Evolutionary conservation across 2,113 vertebrate genomes (phyloP).

Genomic region (Pavo muticus): DNA sequence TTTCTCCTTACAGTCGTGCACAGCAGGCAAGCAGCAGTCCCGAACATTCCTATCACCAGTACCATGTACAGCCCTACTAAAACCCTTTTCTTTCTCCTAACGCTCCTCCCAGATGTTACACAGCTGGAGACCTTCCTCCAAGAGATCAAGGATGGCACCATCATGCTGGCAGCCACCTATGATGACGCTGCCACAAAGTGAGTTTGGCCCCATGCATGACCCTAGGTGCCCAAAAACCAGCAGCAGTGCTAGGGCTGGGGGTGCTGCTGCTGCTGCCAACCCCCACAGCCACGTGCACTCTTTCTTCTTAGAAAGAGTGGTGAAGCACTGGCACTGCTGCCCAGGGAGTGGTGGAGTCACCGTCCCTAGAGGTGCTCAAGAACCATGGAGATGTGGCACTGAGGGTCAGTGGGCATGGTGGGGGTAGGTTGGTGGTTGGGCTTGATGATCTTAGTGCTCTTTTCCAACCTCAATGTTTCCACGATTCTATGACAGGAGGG

Average conservation of each 20-base stretch:
- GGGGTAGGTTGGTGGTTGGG: too few species aligned
- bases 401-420: too few species aligned
- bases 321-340: too few species aligned
- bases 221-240: neutral
- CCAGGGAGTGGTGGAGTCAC: too few species aligned
- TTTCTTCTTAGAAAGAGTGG: too few species aligned
- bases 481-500: neutral
- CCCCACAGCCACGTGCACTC: neutral
- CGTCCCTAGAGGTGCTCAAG: too few species aligned
- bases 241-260: neutral
- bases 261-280: neutral
- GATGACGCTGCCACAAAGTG: slow-evolving; percentile 86
- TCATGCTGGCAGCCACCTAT: slow-evolving; percentile 85
- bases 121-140: slow-evolving; percentile 78
- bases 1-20: rapidly evolving
- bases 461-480: too few species aligned
- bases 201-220: slow-evolving; percentile 31
- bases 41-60: neutral
- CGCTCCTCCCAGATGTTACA: slow-evolving; percentile 54
- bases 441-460: too few species aligned
- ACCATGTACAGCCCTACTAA: neutral
- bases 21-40: neutral
- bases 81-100: neutral
- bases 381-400: too few species aligned
- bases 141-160: slow-evolving; percentile 65